Conservation (phyloP, 2,888 invertebrate species). For the Malacosoma neustria region DNA sequence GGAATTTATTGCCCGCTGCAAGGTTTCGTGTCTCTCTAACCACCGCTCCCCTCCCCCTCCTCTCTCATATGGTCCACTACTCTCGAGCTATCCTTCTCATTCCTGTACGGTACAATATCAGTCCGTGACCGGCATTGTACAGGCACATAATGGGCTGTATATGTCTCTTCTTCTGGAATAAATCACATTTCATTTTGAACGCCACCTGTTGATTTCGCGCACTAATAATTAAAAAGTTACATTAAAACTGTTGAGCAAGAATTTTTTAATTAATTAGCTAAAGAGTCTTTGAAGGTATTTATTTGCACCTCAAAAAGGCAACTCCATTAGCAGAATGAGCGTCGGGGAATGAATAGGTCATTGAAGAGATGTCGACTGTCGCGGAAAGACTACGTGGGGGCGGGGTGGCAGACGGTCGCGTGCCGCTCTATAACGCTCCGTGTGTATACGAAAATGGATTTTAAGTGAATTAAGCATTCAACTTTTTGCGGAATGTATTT, state of each 20-base stretch:
- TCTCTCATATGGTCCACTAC: too few species aligned
- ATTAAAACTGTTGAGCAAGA: conserved; percentile 10
- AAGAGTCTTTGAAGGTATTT: conserved; percentile 38
- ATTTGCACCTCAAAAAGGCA: conserved; percentile 60
- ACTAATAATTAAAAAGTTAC: conserved; percentile 2
- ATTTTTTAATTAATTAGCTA: conserved; percentile 50
- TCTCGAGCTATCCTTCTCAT: too few species aligned
- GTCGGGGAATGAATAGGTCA: conserved; percentile 54
- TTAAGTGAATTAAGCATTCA: not conserved
- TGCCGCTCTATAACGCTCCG: not conserved
- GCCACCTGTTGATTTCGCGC: not conserved
- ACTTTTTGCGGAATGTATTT: not conserved
- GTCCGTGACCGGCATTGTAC: too few species aligned
- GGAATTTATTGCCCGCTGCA: too few species aligned
- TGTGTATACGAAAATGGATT: not conserved
- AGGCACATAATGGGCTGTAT: too few species aligned
- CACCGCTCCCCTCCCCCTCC: too few species aligned
- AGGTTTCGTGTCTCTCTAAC: too few species aligned
- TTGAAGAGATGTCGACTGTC: conserved; percentile 52
- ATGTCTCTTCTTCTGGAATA: too few species aligned
- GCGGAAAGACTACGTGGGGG: conserved; percentile 29
- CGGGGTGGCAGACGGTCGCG: conserved; percentile 7
- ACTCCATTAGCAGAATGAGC: conserved; percentile 68
- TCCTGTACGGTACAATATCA: too few species aligned
- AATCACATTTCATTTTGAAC: too few species aligned